These are phyloP conservation scores for Campylorhamphus procurvoides DNA, from an alignment of 2,113 vertebrate species.

Conservation along the genomic window DNA sequence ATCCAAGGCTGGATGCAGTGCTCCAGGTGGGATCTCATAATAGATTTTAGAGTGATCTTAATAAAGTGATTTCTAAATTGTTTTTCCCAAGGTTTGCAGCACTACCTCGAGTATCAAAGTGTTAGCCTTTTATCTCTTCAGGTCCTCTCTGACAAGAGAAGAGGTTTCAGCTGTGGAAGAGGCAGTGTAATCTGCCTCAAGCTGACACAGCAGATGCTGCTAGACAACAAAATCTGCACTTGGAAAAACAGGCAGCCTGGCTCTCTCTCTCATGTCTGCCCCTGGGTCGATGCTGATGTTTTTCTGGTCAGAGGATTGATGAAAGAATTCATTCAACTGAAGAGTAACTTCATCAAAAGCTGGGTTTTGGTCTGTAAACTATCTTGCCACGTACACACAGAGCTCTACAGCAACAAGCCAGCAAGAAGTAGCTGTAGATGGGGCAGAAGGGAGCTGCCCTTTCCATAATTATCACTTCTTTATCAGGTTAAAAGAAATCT, in stretches of 20 bases:
- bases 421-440: neutral
- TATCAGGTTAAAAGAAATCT: neutral
- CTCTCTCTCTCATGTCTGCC: neutral
- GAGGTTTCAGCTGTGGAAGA: neutral
- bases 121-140: neutral
- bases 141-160: neutral
- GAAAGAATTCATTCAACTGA: neutral
- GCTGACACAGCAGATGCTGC: neutral
- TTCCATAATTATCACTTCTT: neutral
- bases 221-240: neutral
- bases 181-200: neutral
- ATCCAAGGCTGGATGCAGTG: neutral
- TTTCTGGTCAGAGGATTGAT: neutral
- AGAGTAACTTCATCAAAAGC: neutral
- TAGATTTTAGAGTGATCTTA: neutral
- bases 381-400: neutral
- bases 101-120: neutral
- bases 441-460: neutral
- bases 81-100: neutral
- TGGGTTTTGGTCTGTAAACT: neutral
- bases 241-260: neutral
- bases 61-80: neutral
- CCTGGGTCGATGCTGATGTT: neutral
- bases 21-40: neutral
- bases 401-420: neutral